Evolutionary conservation across 2,113 vertebrate genomes (phyloP).

Genomic region (Ondatra zibethicus): DNA sequence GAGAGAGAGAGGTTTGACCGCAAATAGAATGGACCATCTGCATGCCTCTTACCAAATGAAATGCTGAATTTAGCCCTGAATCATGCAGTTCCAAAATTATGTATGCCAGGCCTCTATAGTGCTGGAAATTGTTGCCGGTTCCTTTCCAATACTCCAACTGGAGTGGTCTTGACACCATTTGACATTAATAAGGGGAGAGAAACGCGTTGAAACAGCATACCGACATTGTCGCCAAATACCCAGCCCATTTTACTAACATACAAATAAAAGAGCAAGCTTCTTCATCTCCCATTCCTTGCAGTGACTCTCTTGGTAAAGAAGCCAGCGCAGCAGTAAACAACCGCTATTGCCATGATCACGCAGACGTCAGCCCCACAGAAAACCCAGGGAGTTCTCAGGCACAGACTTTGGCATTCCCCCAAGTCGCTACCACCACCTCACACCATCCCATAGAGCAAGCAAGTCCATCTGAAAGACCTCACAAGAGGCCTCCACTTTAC

Average conservation of each 20-base stretch:
- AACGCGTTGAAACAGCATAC: slow-evolving; percentile 1
- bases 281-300: not conserved
- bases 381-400: not conserved
- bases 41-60: slow-evolving; percentile 30
- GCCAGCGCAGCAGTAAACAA: not conserved
- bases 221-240: not conserved
- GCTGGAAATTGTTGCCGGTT: not conserved
- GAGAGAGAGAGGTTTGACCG: not conserved
- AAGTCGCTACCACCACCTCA: no score
- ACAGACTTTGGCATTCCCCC: not conserved
- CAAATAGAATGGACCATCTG: not conserved
- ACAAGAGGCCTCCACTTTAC: not conserved
- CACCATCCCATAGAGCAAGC: rapidly evolving
- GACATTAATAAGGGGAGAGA: slow-evolving; percentile 31
- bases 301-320: not conserved
- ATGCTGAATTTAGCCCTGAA: slow-evolving; percentile 50
- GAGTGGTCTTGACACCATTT: slow-evolving; percentile 23
- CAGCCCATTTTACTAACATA: not conserved
- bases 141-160: slow-evolving; percentile 36
- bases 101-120: slow-evolving; percentile 8
- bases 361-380: not conserved
- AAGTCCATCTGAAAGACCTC: not conserved
- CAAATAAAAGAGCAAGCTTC: not conserved
- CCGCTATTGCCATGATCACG: not conserved
- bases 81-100: slow-evolving; percentile 27